Evolutionary conservation across 2,797 vertebrate species (phyloP).

Genomic region (Takifugu rubripes): DNA sequence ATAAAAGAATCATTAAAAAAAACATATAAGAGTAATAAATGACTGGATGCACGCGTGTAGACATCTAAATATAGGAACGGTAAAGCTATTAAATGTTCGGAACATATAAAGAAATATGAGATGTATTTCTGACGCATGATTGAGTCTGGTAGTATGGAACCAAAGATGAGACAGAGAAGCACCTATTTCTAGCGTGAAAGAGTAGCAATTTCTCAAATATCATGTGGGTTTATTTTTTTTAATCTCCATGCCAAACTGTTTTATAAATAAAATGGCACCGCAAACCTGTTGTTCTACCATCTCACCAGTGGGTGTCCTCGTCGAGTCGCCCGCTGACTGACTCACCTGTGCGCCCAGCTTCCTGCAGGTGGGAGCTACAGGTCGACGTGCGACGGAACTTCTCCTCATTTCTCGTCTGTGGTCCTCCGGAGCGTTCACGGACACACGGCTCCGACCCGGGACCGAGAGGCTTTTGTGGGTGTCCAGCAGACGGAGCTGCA

Average conservation of each 20-base stretch:
- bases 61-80: too few species aligned
- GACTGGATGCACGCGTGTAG: too few species aligned
- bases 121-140: not conserved
- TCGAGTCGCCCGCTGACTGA: not conserved
- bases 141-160: not conserved
- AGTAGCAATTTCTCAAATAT: not conserved
- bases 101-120: not conserved
- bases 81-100: not conserved
- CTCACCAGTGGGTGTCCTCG: slow-evolving; percentile 59
- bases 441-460: slow-evolving; percentile 1
- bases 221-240: not conserved
- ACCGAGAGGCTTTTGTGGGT: not conserved
- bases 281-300: slow-evolving; percentile 7
- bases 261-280: not conserved
- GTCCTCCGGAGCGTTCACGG: slow-evolving; percentile 16
- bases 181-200: not conserved
- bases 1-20: too few species aligned
- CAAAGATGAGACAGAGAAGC: not conserved
- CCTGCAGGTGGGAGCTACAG: slow-evolving; percentile 60
- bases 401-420: slow-evolving; percentile 15
- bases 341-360: slow-evolving; percentile 60
- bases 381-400: slow-evolving; percentile 8
- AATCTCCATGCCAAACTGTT: not conserved
- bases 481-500: not conserved
- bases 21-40: too few species aligned